Base-by-base conservation (phyloP, 2,888 invertebrate genomes). In the Desoria tigrina region DNA sequence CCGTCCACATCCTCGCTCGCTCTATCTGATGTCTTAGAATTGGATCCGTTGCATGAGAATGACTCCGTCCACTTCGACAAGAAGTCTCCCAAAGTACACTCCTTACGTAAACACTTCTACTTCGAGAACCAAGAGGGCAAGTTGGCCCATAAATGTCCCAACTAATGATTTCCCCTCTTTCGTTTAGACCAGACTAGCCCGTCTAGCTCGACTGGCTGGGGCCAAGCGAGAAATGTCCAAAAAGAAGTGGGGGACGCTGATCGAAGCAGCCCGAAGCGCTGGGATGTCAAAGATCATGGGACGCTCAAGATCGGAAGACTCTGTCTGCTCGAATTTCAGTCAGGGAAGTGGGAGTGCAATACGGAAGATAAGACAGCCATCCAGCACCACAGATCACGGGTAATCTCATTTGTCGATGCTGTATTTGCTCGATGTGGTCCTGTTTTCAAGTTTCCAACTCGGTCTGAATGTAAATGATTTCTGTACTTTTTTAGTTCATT, bases 261-360 rank as follows among this genome's bases (percentile, higher is more conserved):
- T 92, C 79, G 92, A 92, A 79, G 92, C 92, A 53, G 91, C 92
- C 49, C 89, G 90, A 78, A 77, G 69, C 54, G 87, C 88, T 68
- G 90, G 90, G 28, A 90, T 92, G 56, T 88, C 90, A 27, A 85
- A 90, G 71, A 84, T 92, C 77, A 88, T 92, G 73, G 90, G 91
- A 32, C 85, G 90, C 67, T 84, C 83, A 71, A 84, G 88, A 74
- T 92, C 92, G 1, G 92, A 92, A 81, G 92, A 92, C 80, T 92
- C 92, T 11, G 90, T 92, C 59, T 87, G 85, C 77, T 84, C 83
- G 42, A 81, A 81, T 62, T 79, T 80, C 61, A 79, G 76, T 62
- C 76, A 76, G 56, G 73, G 69, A 21, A 73, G 71, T 59, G 68
- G 55, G 26, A 71, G 65, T 51, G 70, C 61, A 14, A 59, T 60